A percentile compares a stretch with the other conserved stretches of the same genome.
These are phyloP conservation scores for Poeciliopsis retropinna DNA, from an alignment of 2,113 vertebrate genomes.

Conservation along the genomic window DNA sequence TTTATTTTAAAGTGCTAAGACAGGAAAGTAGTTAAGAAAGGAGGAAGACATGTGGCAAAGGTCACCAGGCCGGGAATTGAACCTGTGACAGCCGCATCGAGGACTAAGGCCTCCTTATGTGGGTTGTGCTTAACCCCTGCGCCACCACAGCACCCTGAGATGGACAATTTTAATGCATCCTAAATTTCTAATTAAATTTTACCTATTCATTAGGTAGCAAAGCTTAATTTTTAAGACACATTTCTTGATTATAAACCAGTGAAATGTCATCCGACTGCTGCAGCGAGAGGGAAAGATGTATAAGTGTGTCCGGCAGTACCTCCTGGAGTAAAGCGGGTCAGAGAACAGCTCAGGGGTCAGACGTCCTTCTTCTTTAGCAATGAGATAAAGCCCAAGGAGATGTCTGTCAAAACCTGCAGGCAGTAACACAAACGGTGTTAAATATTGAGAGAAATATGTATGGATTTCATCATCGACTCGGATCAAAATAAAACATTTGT, in stretches of 20 bases:
- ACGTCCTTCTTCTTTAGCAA: slow-evolving; percentile 87
- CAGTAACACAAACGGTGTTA: not conserved
- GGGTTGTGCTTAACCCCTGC: too few relatives aligned
- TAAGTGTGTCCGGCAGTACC: slow-evolving; percentile 70
- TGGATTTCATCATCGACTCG: not conserved
- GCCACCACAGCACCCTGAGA: too few relatives aligned
- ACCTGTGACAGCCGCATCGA: too few relatives aligned
- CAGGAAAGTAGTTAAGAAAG: too few relatives aligned
- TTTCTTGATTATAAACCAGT: not conserved
- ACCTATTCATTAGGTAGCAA: too few relatives aligned
- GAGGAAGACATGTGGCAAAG: too few relatives aligned
- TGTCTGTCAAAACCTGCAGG: slow-evolving; percentile 93
- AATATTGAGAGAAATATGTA: not conserved
- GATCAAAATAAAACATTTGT: not conserved
- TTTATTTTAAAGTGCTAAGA: too few relatives aligned
- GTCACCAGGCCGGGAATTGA: too few relatives aligned
- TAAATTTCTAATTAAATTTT: not conserved
- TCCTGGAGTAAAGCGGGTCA: slow-evolving; percentile 89
- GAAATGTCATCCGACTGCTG: not conserved
- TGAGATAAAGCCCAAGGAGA: slow-evolving; percentile 89
- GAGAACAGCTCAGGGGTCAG: slow-evolving; percentile 87
- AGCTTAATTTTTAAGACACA: not conserved
- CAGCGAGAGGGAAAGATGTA: not conserved
- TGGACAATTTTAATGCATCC: not conserved
- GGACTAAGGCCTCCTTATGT: too few relatives aligned